phyloP scores from a whole-genome alignment of 2,113 vertebrate genomes.

The Vulpes lagopus region DNA sequence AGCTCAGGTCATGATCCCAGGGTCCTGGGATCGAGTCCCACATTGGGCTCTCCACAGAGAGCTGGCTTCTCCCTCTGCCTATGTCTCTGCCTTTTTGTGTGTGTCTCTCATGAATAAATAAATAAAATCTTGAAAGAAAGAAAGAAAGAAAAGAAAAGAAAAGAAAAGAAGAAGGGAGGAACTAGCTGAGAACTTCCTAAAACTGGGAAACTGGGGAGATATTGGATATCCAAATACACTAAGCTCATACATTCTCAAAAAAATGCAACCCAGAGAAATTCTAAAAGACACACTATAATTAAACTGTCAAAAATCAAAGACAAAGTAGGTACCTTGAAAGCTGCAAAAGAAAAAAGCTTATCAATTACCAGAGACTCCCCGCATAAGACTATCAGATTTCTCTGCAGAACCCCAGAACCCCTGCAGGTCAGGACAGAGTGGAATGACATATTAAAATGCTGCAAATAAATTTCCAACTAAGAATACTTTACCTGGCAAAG shows the following conservation, averaged over 20 bases:
- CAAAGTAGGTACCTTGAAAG: not conserved
- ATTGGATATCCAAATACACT: not conserved
- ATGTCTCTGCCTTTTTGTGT: no score
- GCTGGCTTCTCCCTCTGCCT: no score
- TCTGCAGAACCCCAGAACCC: not conserved
- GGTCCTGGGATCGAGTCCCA: no score
- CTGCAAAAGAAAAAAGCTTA: not conserved
- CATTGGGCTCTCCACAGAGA: no score
- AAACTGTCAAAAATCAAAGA: not conserved
- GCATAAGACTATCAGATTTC: not conserved
- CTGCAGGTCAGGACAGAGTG: not conserved
- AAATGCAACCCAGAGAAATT: not conserved
- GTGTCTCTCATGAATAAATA: no score
- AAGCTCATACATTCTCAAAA: not conserved
- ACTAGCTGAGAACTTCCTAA: not conserved
- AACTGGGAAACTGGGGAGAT: not conserved
- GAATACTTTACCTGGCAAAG: not conserved
- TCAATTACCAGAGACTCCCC: not conserved
- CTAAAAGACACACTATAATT: not conserved
- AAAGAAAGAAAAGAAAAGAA: no score
- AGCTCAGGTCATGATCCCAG: no score
- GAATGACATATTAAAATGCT: not conserved
- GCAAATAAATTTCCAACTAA: not conserved
- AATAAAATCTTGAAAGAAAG: no score
- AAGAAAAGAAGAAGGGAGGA: no score